Conservation (phyloP, 2,113 vertebrate genomes). For the Brienomyrus brachyistius region DNA sequence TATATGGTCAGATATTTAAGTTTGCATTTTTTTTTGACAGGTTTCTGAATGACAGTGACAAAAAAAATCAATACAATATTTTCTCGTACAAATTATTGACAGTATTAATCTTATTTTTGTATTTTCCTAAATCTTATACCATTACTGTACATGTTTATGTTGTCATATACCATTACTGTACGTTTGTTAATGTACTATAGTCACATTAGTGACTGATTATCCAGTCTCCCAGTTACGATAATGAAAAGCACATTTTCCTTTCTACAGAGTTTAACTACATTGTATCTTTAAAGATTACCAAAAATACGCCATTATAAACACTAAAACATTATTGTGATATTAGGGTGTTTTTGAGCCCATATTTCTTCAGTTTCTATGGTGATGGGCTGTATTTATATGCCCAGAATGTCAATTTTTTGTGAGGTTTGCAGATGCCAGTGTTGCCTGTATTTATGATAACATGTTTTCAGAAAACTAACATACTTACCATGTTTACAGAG, state of each 20-base stretch:
- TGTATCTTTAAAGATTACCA: conserved; percentile 85
- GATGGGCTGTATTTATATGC: conserved; percentile 67
- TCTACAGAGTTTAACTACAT: conserved; percentile 73
- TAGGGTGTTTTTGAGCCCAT: conserved; percentile 64
- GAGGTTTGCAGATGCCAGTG: conserved; percentile 83
- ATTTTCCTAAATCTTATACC: conserved; percentile 98
- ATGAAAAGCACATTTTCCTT: conserved; percentile 79
- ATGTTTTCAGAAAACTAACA: conserved; percentile 79
- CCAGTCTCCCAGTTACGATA: conserved; percentile 55
- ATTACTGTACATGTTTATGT: conserved; percentile 79
- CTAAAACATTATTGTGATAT: conserved; percentile 59
- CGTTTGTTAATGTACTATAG: conserved; percentile 73
- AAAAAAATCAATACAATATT: conserved; percentile 74
- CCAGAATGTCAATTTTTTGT: conserved; percentile 74
- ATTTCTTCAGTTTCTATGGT: conserved; percentile 66
- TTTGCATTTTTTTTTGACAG: conserved; percentile 65
- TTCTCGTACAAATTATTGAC: conserved; percentile 96
- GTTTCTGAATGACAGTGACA: conserved; percentile 58
- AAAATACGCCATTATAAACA: conserved; percentile 72
- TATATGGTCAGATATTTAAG: conserved; percentile 75
- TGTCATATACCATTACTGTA: conserved; percentile 92
- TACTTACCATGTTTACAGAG: conserved; percentile 97
- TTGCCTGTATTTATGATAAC: conserved; percentile 85
- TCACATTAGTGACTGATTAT: conserved; percentile 58
- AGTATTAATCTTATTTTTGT: conserved; percentile 99